phyloP scores from a whole-genome alignment of 2,888 invertebrate genomes.

The Agonopterix arenella region DNA sequence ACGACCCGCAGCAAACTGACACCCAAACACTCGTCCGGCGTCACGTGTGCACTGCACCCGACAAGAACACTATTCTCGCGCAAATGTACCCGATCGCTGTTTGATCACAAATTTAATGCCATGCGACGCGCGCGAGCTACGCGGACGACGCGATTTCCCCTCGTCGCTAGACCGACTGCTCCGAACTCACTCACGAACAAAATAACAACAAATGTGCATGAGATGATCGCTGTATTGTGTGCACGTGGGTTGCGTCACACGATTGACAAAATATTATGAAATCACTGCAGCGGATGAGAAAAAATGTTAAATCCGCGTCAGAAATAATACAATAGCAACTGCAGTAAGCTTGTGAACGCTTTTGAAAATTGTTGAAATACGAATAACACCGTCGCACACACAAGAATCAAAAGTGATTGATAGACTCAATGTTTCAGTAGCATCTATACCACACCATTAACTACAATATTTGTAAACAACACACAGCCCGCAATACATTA shows the following conservation, averaged over 20 bases:
- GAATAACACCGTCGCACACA: constrained; percentile 59
- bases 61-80: constrained; percentile 44
- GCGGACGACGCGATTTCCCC: constrained; percentile 58
- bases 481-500: constrained; percentile 67
- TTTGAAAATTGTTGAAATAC: constrained; percentile 58
- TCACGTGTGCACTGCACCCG: constrained; percentile 62
- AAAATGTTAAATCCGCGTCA: constrained; percentile 39
- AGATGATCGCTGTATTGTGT: constrained; percentile 67
- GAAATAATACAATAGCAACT: constrained; percentile 45
- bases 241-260: constrained; percentile 75
- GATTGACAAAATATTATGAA: constrained; percentile 44
- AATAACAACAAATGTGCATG: constrained; percentile 85
- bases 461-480: constrained; percentile 71
- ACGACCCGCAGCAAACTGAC: constrained; percentile 60
- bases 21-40: constrained; percentile 63
- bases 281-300: constrained; percentile 32
- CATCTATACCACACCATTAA: constrained; percentile 48
- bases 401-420: constrained; percentile 47
- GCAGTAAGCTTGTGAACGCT: constrained; percentile 49
- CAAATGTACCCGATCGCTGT: constrained; percentile 45
- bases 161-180: constrained; percentile 55
- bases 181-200: constrained; percentile 80
- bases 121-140: constrained; percentile 45
- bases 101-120: constrained; percentile 41
- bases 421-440: constrained; percentile 40